Evolutionary conservation across 2,797 vertebrate species (phyloP), one percentile per base, ranked within the genome.

Genomic region (Chrosomus eos): DNA sequence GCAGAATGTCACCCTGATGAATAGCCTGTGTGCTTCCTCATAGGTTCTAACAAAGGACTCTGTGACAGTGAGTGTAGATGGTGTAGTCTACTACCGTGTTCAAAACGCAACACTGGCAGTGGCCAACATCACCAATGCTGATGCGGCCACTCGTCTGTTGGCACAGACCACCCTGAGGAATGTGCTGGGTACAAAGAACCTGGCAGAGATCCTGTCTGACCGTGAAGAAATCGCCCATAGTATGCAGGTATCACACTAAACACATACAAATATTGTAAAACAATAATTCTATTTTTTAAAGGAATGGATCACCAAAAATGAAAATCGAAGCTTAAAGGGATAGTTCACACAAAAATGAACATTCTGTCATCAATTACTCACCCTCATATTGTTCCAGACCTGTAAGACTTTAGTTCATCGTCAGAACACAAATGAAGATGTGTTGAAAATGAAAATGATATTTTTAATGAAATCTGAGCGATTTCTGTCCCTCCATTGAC

Each of bases 1-100:
- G 28, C 26, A 48, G 31, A 45, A 62, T 31, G 64, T 55, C 48
- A 60, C 26, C 26, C 21, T 48, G 0, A 14, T 55, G 21, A 53
- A 40, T 14, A 53, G 8, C 53, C 28, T 71, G 10, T 78, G 9
- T 26, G 68, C 31, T 48, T 67, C 11, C 26, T 11, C 82, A 0
- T 45, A 99, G 98, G 96, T 99, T 87, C 91, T 99, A 91, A 99
- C 98, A 19, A 99, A 97, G 92, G 98, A 99, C 89, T 99, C 98
- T 0, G 98, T 99, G 92, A 98, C 97, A 0, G 79, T 99, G 28
- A 97, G 97, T 0, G 98, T 99, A 60, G 97, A 99, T 0, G 98
- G 97, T 0, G 97, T 99, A 89, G 97, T 99, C 76, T 99, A 99
- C 88, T 99, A 99, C 94, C 95, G 97, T 0, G 98, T 99, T 21